phyloP scores from a whole-genome alignment of 2,888 invertebrate genomes.

The Epinotia ramella region DNA sequence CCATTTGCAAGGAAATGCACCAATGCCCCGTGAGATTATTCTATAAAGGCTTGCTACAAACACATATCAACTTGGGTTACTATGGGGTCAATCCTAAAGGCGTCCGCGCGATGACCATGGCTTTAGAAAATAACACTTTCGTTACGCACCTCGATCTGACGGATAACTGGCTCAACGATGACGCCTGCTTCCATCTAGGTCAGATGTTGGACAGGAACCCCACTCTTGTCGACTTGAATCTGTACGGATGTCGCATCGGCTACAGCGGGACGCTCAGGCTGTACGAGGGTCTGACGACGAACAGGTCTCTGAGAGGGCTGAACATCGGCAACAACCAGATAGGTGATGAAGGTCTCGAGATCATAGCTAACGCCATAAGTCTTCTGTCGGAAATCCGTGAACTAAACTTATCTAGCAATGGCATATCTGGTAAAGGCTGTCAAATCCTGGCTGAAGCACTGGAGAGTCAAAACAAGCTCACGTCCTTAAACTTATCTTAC shows the following conservation, averaged over 20 bases:
- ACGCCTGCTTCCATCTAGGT: conserved; percentile 71
- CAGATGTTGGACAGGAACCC: conserved; percentile 65
- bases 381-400: conserved; percentile 59
- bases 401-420: conserved; percentile 65
- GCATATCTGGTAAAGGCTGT: conserved; percentile 60
- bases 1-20: conserved; percentile 66
- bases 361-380: conserved; percentile 58
- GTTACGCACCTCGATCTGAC: conserved; percentile 65
- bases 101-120: conserved; percentile 68
- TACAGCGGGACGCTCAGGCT: conserved; percentile 58
- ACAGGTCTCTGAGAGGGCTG: conserved; percentile 57
- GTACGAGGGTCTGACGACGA: conserved; percentile 55
- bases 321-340: conserved; percentile 65
- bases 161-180: conserved; percentile 68
- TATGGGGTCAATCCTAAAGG: conserved; percentile 69
- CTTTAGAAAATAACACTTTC: conserved; percentile 62
- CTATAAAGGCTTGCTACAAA: conserved; percentile 58
- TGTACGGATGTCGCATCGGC: conserved; percentile 72
- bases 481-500: conserved; percentile 57
- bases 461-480: conserved; percentile 54
- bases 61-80: conserved; percentile 66
- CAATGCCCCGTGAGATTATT: conserved; percentile 64
- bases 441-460: conserved; percentile 55
- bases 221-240: conserved; percentile 61
- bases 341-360: conserved; percentile 60